A percentile compares a stretch with the other conserved stretches of the same genome.
Conservation (phyloP, 2,797 vertebrate genomes). For the Labroides dimidiatus region DNA sequence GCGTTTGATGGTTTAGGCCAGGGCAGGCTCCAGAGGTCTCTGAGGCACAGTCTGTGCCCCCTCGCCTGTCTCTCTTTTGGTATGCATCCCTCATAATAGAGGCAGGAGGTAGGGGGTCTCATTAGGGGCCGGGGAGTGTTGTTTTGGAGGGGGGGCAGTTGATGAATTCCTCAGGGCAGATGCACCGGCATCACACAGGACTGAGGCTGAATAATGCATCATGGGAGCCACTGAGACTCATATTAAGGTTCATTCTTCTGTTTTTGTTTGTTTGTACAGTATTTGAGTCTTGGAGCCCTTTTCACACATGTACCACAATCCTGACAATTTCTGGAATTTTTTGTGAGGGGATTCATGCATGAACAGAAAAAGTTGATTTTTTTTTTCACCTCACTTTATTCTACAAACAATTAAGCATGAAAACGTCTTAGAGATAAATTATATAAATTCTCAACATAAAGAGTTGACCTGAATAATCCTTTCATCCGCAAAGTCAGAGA, state of each 20-base stretch:
- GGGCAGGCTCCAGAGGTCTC: constrained; percentile 62
- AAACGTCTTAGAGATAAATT: too few relatives aligned
- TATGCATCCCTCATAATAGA: constrained; percentile 81
- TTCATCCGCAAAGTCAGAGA: too few relatives aligned
- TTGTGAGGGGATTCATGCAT: background rate
- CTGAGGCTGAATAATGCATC: constrained; percentile 35
- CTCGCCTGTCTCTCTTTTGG: constrained; percentile 76
- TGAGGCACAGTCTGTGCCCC: constrained; percentile 70
- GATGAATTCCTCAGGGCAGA: constrained; percentile 71
- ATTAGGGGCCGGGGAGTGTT: constrained; percentile 71
- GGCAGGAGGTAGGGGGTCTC: constrained; percentile 77
- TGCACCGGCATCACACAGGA: constrained; percentile 63
- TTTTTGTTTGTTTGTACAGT: background rate
- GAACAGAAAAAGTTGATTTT: too few relatives aligned
- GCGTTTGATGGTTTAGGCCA: constrained; percentile 68
- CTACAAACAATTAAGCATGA: too few relatives aligned
- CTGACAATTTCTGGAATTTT: too few relatives aligned
- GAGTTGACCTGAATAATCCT: too few relatives aligned
- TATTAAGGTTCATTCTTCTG: background rate
- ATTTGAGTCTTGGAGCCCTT: background rate
- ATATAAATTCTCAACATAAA: too few relatives aligned
- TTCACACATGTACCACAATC: background rate
- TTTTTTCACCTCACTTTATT: too few relatives aligned
- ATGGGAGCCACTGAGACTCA: constrained; percentile 46
- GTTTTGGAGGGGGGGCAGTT: constrained; percentile 42